Base-by-base conservation (phyloP, 2,113 vertebrate genomes). In the Isichthys henryi region DNA sequence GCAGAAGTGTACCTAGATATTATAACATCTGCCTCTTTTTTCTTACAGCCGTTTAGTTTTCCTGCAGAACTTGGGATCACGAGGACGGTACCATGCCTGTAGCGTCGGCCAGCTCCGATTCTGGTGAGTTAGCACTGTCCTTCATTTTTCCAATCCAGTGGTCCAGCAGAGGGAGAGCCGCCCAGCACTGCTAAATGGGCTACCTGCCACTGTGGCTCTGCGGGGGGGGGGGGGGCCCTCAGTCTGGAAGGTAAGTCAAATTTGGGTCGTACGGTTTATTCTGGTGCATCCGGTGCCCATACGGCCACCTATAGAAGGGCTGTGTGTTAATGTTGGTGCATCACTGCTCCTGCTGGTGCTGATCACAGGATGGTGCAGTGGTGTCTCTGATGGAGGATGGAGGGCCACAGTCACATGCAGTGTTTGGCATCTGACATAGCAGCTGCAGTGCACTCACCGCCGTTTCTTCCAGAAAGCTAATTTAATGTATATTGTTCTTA, bases 61-160 rank as follows among this genome's bases (percentile, higher is more conserved):
- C 87, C 74, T 80, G 92, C 92, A 89, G 90, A 91, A 87, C 91
- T 90, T 46, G 88, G 87, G 91, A 93, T 90, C 87, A 92, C 89
- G 88, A 90, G 74, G 56, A 92, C 91, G 92, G 87, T 84, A 94
- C 91, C 94, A 97, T 97, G 97, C 97, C 97, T 0, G 97, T 97
- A 88, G 97, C 97, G 3, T 96, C 97, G 89, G 95, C 97, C 91
- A 96, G 96, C 95, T 97, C 97, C 1, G 97, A 97, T 92, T 96
- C 96, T 50, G 96, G 97, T 97, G 95, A 96, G 95, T 93, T 90
- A 5, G 49, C 83, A 5, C 5, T 6, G n/a, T 21, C n/a, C 52
- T 53, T 56, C 19, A 21, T 66, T 88, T 43, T 50, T 5, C 39
- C 43, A 46, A 17, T 66, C 15, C 35, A 45, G 19, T 0, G 4